A percentile compares a stretch with the other conserved stretches of the same genome.
phyloP scores from a whole-genome alignment of 2,797 vertebrate genomes.

The Cyprinodon diabolis region DNA sequence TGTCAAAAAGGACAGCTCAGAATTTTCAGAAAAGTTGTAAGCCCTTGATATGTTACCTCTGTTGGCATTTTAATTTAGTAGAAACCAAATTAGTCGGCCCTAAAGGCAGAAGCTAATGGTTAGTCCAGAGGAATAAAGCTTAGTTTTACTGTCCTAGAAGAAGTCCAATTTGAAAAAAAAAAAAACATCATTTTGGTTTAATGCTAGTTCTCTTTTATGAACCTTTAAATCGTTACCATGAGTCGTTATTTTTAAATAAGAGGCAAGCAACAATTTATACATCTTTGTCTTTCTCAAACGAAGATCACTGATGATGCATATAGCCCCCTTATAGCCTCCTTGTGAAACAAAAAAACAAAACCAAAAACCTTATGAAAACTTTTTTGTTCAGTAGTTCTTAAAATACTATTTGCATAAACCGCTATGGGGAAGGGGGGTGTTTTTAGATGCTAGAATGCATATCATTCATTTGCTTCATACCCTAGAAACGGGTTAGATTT shows the following conservation, averaged over 20 bases:
- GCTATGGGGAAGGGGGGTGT: background rate
- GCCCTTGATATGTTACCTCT: background rate
- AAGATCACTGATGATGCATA: background rate
- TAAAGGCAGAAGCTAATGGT: background rate
- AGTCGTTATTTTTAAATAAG: background rate
- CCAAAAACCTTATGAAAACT: background rate
- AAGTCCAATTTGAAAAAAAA: background rate
- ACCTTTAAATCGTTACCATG: background rate
- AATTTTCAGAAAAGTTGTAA: slow-evolving; percentile 1
- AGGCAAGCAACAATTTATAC: background rate
- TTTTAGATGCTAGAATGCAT: background rate
- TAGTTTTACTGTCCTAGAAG: background rate
- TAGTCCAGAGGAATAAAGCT: background rate
- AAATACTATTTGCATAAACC: background rate
- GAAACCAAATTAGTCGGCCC: background rate
- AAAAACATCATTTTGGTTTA: background rate
- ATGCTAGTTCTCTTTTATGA: background rate
- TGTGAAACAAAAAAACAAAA: background rate
- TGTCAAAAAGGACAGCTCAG: background rate
- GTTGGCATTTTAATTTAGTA: background rate
- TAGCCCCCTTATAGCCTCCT: background rate
- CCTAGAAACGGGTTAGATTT: background rate
- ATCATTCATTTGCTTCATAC: background rate
- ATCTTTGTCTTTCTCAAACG: background rate
- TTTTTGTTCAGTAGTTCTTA: background rate